Base-by-base conservation (phyloP, 2,113 vertebrate genomes). In the Coregonus clupeaformis region DNA sequence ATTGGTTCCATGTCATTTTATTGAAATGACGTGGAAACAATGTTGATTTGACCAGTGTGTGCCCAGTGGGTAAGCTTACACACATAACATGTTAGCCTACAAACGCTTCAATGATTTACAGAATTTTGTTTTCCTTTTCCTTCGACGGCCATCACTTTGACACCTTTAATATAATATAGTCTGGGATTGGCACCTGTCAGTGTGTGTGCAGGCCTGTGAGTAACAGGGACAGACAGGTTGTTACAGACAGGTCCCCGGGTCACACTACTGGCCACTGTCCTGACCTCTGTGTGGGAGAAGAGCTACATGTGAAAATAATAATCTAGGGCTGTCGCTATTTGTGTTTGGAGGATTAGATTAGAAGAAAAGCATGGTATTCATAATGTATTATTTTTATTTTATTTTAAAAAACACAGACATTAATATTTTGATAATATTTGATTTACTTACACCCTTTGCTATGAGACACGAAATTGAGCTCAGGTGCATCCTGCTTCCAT, bases 121-220 rank as follows among this genome's bases (percentile, higher is more conserved):
- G 14, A 4, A 49, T 49, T 29, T 49, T 64, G 25, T 29, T 32
- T 20, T 66, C 3, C 27, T 18, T 68, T 16, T 60, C 60, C 63
- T 71, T 72, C 49, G 64, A 72, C 11, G 4, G 55, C 14, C 14
- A 32, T 69, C 59, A 22, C 9, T 66, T 67, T 68, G 84, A 82
- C 86, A 73, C 86, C 65, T 80, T 88, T 85, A 88, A 82, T 82
- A 69, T 66, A 72, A 82, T 82, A 70, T 66, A 73, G 47, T 86
- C 57, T 18, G 72, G 76, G 89, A 91, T 75, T 92, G 91, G 85
- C 85, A 90, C 90, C 89, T 93, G 91, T 92, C 89, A 91, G 49
- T 27, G 3, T 57, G 22, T 67, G 81, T 88, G 81, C 77, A 74
- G 68, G 75, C 75, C 77, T 69, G 77, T 80, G 86, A 90, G 83